Base-by-base conservation (phyloP, 2,797 vertebrate genomes). In the Smutsia gigantea region DNA sequence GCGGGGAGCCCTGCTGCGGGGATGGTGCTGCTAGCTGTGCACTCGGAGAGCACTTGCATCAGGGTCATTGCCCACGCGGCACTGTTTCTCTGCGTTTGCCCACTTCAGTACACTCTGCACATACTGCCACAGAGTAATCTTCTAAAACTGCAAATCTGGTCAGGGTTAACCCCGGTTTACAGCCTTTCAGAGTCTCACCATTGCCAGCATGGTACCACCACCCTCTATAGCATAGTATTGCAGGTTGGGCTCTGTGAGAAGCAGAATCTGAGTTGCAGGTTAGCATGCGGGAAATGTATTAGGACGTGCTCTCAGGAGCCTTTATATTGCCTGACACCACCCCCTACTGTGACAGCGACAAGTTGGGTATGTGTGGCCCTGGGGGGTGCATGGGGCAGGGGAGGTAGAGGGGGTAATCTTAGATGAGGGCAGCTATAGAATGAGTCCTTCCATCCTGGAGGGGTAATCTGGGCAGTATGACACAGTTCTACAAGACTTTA, bases 381-480 rank as follows among this genome's bases (percentile, higher is more conserved):
- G 75, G 39, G 18, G 19, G 46, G 10, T 46, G 10, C 10, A 46
- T 46, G 46, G 46, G 11, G 46, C 46, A 46, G 46, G 46, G 46
- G 46, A 46, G 46, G 0, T 18, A 71, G 17, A 1, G 34, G 11
- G 4, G 61, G n/a, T 94, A 68, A 72, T 29, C 12, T 78, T 82
- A 25, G 29, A 1, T 46, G 53, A 87, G 34, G 4, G 49, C n/a
- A 77, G 53, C 66, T 31, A 25, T 7, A 39, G 29, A 71, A 15
- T 51, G 34, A 53, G 10, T 57, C 51, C 34, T 79, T 78, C 74
- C 63, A 25, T 17, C 14, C 78, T 34, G 5, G 34, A 57, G 51
- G 0, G 0, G 55, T 53, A 7, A 4, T 71, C 63, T 21, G 21
- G 42, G 59, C 13, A 59, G n/a, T 34, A 49, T 0, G 3, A n/a